Percentiles rank a stretch among this genome's conserved stretches.
Evolutionary conservation across 2,113 vertebrate genomes (phyloP).

Genomic region (Phalacrocorax brasilianus): DNA sequence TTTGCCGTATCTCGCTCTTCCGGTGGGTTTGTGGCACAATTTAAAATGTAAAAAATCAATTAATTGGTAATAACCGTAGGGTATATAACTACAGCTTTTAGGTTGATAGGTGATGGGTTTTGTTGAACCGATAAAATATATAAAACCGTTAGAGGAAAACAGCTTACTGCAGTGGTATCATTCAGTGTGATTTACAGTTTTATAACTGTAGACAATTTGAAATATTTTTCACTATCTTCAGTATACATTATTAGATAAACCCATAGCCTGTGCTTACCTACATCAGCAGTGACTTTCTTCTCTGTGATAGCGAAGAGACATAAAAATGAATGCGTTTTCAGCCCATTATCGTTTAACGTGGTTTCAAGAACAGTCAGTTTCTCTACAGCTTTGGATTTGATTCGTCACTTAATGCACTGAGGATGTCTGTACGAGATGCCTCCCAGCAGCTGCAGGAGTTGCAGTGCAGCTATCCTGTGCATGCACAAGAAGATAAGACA

Average conservation of each 20-base stretch:
- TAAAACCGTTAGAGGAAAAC: not conserved
- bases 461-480: not conserved
- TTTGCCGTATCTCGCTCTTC: not conserved
- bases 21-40: not conserved
- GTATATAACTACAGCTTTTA: not conserved
- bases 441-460: not conserved
- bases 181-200: slow-evolving; percentile 48
- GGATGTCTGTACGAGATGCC: not conserved
- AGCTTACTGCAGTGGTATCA: not conserved
- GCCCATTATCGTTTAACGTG: not conserved
- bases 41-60: not conserved
- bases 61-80: not conserved
- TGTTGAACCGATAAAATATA: slow-evolving; percentile 31
- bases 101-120: slow-evolving; percentile 33
- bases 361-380: not conserved
- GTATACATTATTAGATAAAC: slow-evolving; percentile 36
- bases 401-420: not conserved
- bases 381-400: not conserved
- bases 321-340: slow-evolving; percentile 19
- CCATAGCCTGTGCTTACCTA: not conserved
- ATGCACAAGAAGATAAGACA: not conserved
- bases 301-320: not conserved
- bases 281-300: not conserved
- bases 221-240: slow-evolving; percentile 31
- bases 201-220: slow-evolving; percentile 50